A percentile compares a stretch with the other conserved stretches of the same genome.
These are phyloP conservation scores for Caradrina kadenii DNA, from an alignment of 2,888 invertebrate species.

Conservation along the genomic window DNA sequence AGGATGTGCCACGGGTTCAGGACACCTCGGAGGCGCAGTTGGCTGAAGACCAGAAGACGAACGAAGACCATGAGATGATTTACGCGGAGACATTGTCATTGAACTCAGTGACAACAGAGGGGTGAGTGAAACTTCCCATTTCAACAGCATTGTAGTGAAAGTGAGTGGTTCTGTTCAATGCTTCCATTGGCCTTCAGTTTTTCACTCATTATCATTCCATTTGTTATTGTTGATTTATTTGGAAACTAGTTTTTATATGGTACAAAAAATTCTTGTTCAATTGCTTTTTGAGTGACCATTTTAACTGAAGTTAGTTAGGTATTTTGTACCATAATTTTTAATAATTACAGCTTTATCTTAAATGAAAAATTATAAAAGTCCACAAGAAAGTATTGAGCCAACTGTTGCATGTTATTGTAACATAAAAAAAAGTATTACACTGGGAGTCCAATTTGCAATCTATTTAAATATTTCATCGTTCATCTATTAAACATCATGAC, in stretches of 20 bases:
- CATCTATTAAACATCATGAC: no score
- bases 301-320: not conserved
- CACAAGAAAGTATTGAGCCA: not conserved
- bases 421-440: not conserved
- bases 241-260: not conserved
- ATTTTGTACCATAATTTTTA: not conserved
- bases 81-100: conserved; percentile 88
- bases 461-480: conserved; percentile 26
- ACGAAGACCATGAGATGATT: conserved; percentile 82
- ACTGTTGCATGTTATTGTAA: conserved; percentile 2
- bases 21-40: conserved; percentile 47
- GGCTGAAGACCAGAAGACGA: conserved; percentile 54
- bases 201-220: conserved; percentile 45
- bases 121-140: conserved; percentile 80
- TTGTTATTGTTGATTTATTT: conserved; percentile 38
- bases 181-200: conserved; percentile 59
- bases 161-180: conserved; percentile 57
- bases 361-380: not conserved
- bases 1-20: conserved; percentile 60
- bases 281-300: not conserved
- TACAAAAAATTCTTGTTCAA: not conserved
- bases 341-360: not conserved
- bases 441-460: not conserved
- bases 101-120: conserved; percentile 90
- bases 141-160: conserved; percentile 56